These are phyloP conservation scores for Macropus fuliginosus DNA, from an alignment of 2,797 vertebrate species.

Conservation along the genomic window DNA sequence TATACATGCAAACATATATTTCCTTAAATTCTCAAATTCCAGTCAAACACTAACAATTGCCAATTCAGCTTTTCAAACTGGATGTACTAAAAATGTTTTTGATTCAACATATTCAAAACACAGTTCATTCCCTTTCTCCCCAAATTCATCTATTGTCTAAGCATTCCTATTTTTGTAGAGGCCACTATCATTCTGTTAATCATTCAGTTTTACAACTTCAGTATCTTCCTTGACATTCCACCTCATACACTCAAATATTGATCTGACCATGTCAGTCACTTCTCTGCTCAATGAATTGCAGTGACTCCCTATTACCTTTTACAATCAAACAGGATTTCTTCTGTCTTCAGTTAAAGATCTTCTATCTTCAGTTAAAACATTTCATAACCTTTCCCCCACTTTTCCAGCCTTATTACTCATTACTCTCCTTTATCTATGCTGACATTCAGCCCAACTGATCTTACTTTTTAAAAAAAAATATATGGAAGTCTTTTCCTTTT, in stretches of 20 bases:
- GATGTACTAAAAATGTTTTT: neutral
- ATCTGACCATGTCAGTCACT: neutral
- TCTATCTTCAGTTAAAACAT: neutral
- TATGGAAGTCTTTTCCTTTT: neutral
- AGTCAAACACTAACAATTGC: neutral
- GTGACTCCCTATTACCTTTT: neutral
- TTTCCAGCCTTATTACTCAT: neutral
- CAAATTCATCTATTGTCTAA: neutral
- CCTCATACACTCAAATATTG: neutral
- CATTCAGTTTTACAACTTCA: neutral
- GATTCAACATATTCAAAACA: neutral
- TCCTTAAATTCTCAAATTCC: neutral
- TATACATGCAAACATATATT: neutral
- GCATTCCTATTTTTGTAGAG: neutral
- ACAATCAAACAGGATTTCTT: neutral
- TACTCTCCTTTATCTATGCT: neutral
- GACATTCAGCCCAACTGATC: neutral
- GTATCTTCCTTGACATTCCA: neutral
- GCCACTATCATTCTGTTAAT: neutral
- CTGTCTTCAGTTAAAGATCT: neutral
- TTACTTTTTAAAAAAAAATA: too few species aligned
- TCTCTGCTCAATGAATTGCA: neutral
- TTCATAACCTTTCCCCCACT: neutral
- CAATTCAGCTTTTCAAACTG: neutral
- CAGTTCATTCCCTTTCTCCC: neutral